These are phyloP conservation scores for Pollimyrus isidori DNA, from an alignment of 2,113 vertebrate genomes.

Conservation along the genomic window DNA sequence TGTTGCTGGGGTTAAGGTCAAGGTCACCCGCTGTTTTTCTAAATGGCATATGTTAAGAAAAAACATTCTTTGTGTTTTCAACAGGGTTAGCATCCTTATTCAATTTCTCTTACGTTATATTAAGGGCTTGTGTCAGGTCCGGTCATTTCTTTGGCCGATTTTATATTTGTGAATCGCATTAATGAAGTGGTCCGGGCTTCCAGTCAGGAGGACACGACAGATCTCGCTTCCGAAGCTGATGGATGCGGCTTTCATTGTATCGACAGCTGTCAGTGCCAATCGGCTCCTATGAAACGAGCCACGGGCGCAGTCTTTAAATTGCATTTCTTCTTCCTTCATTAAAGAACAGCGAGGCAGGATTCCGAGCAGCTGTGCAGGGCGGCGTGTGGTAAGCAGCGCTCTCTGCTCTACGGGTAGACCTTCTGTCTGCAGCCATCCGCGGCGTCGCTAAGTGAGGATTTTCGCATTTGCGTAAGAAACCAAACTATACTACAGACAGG, in stretches of 20 bases:
- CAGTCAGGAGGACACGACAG: constrained; percentile 51
- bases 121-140: constrained; percentile 1
- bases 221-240: constrained; percentile 58
- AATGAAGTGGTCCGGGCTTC: constrained; percentile 23
- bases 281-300: constrained; percentile 57
- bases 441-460: neutral
- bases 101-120: neutral
- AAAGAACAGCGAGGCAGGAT: constrained; percentile 23
- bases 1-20: neutral
- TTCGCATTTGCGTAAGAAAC: neutral
- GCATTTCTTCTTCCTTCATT: constrained; percentile 51
- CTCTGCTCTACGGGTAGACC: neutral
- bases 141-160: constrained; percentile 5
- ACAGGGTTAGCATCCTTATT: constrained; percentile 9
- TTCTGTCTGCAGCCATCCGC: neutral
- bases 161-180: constrained; percentile 33
- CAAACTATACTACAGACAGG: neutral
- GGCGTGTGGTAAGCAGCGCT: constrained; percentile 40
- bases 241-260: constrained; percentile 63
- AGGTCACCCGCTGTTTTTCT: constrained; percentile 42
- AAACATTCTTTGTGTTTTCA: constrained; percentile 34
- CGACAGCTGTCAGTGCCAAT: constrained; percentile 72
- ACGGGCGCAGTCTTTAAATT: constrained; percentile 66
- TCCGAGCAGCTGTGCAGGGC: constrained; percentile 38
- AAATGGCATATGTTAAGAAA: constrained; percentile 45